These are phyloP conservation scores for Drosophila aldrichi DNA, from an alignment of 2,888 invertebrate genomes.

Conservation along the genomic window DNA sequence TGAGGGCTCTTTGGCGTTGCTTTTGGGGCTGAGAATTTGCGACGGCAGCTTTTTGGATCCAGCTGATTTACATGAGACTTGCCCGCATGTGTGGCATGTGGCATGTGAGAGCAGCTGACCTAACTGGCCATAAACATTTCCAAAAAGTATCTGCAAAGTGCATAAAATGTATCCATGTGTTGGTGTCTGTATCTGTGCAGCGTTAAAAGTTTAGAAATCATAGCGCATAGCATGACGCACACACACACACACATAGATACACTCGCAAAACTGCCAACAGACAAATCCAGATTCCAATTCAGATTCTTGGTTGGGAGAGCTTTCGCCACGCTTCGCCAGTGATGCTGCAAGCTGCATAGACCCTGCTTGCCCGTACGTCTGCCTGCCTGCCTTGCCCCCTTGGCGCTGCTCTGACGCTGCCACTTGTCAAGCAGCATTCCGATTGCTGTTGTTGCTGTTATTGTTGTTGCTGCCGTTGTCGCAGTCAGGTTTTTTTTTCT, in stretches of 20 bases:
- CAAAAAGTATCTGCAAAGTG: conserved; percentile 50
- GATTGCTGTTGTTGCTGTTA: conserved; percentile 43
- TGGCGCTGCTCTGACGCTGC: conserved; percentile 41
- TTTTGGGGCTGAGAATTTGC: conserved; percentile 15
- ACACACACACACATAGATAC: neutral
- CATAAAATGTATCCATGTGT: conserved; percentile 43
- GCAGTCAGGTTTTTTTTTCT: conserved; percentile 41
- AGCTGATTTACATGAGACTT: conserved; percentile 46
- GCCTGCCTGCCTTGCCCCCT: neutral
- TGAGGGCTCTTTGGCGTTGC: conserved; percentile 38
- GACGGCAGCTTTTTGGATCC: conserved; percentile 38
- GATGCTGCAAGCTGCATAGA: conserved; percentile 38
- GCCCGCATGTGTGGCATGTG: conserved; percentile 34
- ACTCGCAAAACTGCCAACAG: conserved; percentile 37
- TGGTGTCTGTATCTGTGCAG: conserved; percentile 30
- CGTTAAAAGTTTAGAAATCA: conserved; percentile 46
- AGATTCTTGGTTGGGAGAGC: conserved; percentile 47
- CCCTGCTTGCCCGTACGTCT: neutral
- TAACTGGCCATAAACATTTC: conserved; percentile 51
- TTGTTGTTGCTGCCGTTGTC: conserved; percentile 16
- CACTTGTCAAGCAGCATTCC: conserved; percentile 79
- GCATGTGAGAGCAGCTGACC: conserved; percentile 19
- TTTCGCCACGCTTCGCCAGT: conserved; percentile 60
- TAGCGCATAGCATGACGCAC: conserved; percentile 46
- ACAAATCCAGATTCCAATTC: conserved; percentile 64